Conservation (phyloP, 2,888 invertebrate species). For the Argynnis bischoffii region DNA sequence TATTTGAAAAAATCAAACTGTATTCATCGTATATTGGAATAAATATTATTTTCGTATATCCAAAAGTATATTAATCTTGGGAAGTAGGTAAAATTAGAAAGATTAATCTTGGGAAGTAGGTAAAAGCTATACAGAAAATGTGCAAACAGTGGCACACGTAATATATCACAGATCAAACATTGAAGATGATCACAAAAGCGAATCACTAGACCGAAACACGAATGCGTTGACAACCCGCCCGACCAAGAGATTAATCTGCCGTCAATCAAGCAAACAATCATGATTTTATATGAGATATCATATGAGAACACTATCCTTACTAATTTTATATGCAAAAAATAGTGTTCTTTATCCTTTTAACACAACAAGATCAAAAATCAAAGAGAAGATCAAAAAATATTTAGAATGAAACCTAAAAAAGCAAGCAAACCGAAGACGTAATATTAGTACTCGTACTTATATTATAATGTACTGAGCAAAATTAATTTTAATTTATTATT, state of each 20-base stretch:
- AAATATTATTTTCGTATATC: neutral
- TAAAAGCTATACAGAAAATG: neutral
- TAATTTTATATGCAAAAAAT: no score
- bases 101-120: conserved; percentile 1
- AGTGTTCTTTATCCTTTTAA: no score
- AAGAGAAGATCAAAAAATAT: no score
- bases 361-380: no score
- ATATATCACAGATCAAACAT: conserved; percentile 23
- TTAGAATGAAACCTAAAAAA: no score
- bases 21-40: neutral
- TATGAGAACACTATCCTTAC: no score
- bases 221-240: conserved; percentile 26
- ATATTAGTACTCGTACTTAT: no score
- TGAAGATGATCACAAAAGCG: conserved; percentile 24
- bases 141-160: conserved; percentile 5
- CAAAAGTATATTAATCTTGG: conserved; percentile 1
- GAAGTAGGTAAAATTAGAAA: neutral
- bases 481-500: no score
- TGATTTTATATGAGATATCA: conserved; percentile 12
- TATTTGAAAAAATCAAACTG: no score
- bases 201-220: conserved; percentile 25
- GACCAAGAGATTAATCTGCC: conserved; percentile 30
- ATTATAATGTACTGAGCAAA: no score
- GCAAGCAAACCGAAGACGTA: no score
- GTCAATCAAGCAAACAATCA: conserved; percentile 22